These are phyloP conservation scores for Drosophila picticornis DNA, from an alignment of 2,888 invertebrate genomes.

Conservation along the genomic window DNA sequence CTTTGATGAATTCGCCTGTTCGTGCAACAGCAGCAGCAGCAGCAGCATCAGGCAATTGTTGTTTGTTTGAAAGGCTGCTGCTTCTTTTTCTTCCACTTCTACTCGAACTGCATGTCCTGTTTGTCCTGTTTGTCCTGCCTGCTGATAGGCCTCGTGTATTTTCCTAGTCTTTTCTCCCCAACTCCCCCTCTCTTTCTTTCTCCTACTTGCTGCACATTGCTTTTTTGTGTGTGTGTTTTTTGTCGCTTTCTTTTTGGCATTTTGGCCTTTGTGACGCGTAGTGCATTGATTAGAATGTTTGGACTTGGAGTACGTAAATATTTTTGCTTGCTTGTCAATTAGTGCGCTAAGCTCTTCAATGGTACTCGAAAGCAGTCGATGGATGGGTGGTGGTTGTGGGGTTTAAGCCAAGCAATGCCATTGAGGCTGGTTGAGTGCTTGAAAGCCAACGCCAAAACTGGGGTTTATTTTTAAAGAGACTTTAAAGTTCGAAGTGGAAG, in stretches of 20 bases:
- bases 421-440: slow-evolving; percentile 11
- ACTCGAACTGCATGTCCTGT: slow-evolving; percentile 24
- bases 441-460: slow-evolving; percentile 2
- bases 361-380: slow-evolving; percentile 16
- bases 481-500: slow-evolving; percentile 1
- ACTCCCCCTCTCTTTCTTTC: neutral
- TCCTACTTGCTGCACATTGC: slow-evolving; percentile 27
- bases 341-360: slow-evolving; percentile 67
- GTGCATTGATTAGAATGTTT: slow-evolving; percentile 80
- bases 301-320: slow-evolving; percentile 79
- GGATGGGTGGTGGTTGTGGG: too few relatives aligned
- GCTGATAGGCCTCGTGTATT: slow-evolving; percentile 50
- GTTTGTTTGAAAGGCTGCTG: slow-evolving; percentile 67
- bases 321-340: slow-evolving; percentile 80
- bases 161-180: slow-evolving; percentile 1
- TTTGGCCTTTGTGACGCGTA: slow-evolving; percentile 26
- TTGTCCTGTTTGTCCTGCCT: slow-evolving; percentile 14
- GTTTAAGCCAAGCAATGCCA: neutral
- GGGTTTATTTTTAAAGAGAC: neutral
- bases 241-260: slow-evolving; percentile 39
- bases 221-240: slow-evolving; percentile 19
- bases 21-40: slow-evolving; percentile 27
- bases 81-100: slow-evolving; percentile 35
- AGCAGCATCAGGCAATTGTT: slow-evolving; percentile 53
- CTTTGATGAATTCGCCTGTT: slow-evolving; percentile 71